Evolutionary conservation across 2,888 invertebrate genomes (phyloP), one percentile per base, ranked within the genome.

Genomic region (Plusia festucae): DNA sequence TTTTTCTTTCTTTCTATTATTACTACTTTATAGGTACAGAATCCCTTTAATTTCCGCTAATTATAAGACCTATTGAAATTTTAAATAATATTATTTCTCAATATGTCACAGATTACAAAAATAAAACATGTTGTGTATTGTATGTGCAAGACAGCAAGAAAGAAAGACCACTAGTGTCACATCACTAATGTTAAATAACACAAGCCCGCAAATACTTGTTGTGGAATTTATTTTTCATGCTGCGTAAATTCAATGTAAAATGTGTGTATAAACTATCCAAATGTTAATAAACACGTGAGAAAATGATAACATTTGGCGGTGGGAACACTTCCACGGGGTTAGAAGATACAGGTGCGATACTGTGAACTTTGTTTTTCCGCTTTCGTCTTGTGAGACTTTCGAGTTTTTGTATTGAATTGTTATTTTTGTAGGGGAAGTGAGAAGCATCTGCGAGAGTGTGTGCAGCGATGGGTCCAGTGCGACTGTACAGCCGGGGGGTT

Each of bases 381-480:
- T 69, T 61, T 84, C 78, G 67, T 82, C 69, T 82, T 81, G 66
- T 76, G 74, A 72, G 85, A 83, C 78, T 80, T 75, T 82, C 81
- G 20, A 51, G 52, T 73, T 73, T 71, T 81, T 78, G 73, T 79
- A 65, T 72, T 68, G 63, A 55, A 68, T 73, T 82, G 76, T 79
- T 79, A 71, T 83, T 78, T 83, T 79, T 79, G 79, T 84, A 94
- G 95, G 94, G 70, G 95, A 95, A 90, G 94, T 93, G 72, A 91
- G 94, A 83, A 95, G 95, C 85, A 93, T 95, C 82, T 95, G 95
- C 84, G 95, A 95, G 81, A 95, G 95, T 87, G 87, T 95, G 59
- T 94, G 95, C 82, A 95, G 95, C 74, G 95, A 95, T 93, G 95
- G 95, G 13, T 95, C 95, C n/a, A 93, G 88, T 75, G 93, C 95